Evolutionary conservation across 2,888 invertebrate genomes (phyloP).

Genomic region (Stenichneumon culpator): DNA sequence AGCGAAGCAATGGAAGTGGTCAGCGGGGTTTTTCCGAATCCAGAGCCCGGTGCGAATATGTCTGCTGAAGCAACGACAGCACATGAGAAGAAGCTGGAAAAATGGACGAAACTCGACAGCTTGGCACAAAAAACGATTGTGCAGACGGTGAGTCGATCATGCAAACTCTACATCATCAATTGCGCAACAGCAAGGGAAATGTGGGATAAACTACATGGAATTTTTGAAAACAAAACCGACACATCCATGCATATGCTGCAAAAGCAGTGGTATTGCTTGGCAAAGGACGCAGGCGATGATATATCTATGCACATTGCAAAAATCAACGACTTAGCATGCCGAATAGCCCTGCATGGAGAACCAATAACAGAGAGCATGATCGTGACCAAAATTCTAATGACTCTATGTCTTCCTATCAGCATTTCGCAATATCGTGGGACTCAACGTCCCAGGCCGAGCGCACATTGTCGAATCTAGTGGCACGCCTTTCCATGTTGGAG

Average conservation of each 20-base stretch:
- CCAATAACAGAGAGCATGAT: slow-evolving; percentile 60
- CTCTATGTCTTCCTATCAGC: slow-evolving; percentile 55
- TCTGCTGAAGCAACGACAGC: slow-evolving; percentile 9
- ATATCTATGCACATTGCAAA: slow-evolving; percentile 70
- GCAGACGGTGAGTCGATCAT: slow-evolving; percentile 54
- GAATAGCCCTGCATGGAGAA: slow-evolving; percentile 63
- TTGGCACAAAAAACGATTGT: slow-evolving; percentile 67
- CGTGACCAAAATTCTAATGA: slow-evolving; percentile 71
- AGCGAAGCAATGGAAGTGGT: slow-evolving; percentile 39
- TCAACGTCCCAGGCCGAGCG: slow-evolving; percentile 43
- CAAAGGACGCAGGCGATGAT: slow-evolving; percentile 63
- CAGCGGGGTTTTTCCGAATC: slow-evolving; percentile 18
- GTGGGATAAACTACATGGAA: slow-evolving; percentile 73
- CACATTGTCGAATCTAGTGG: slow-evolving; percentile 53
- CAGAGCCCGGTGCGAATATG: not conserved
- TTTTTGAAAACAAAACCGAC: slow-evolving; percentile 75
- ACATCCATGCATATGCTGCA: slow-evolving; percentile 70
- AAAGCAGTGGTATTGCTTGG: slow-evolving; percentile 66
- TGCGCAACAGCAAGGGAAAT: slow-evolving; percentile 72
- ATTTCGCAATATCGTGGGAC: slow-evolving; percentile 69
- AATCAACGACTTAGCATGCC: slow-evolving; percentile 67
- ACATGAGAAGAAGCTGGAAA: slow-evolving; percentile 38
- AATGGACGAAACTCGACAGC: slow-evolving; percentile 65
- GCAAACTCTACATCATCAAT: slow-evolving; percentile 72
- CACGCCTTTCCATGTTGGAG: slow-evolving; percentile 54